Base-by-base conservation (phyloP, 1,140 invertebrate genomes). In the Schmidtea mediterranea region DNA sequence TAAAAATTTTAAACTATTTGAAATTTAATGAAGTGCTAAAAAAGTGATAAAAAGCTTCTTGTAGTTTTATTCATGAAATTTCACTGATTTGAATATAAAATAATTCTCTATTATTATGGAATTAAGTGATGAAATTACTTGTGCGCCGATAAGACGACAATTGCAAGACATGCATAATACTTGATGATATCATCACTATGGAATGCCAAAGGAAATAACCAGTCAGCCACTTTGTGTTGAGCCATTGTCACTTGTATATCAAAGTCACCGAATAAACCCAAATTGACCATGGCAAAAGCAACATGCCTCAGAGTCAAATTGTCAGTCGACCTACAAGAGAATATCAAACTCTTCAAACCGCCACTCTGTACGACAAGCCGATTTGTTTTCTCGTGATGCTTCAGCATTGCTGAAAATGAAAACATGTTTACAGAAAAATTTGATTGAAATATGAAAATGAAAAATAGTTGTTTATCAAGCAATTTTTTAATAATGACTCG, bases 181-280 rank as follows among this genome's bases (percentile, higher is more conserved):
- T 89, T 52, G 82, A 64, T 86, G 51, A 86, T 84, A 55, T 95
- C 86, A 58, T 97, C 90, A 51, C 76, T 76, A 59, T 89, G 82
- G 59, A 94, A 94, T 6, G 89, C 92, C 46, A 97, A 60, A 0
- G 90, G 86, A 62, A 95, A 97, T 38, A 97, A 64, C 92, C 92
- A 98, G 72, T 90, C 80, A 0, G 86, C 86, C 1, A 90, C 67
- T 50, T 69, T 70, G 47, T 80, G 69, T 56, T 83, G 79, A 49
- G 94, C 90, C 86, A 97, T 95, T 0, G 80, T 79, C 66, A 92
- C 82, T 62, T 97, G 90, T 59, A 90, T 92, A 58, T 95, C 89
- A 0, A 79, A 75, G 0, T 87, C 86, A 53, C 89, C 87, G 58
- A 94, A 97, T 0, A 98, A 68, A 10, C 87, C 86, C 0, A 97